Evolutionary conservation across 1,140 invertebrate genomes (phyloP), one percentile per base, ranked within the genome.

Genomic region (Dinoponera quadriceps): DNA sequence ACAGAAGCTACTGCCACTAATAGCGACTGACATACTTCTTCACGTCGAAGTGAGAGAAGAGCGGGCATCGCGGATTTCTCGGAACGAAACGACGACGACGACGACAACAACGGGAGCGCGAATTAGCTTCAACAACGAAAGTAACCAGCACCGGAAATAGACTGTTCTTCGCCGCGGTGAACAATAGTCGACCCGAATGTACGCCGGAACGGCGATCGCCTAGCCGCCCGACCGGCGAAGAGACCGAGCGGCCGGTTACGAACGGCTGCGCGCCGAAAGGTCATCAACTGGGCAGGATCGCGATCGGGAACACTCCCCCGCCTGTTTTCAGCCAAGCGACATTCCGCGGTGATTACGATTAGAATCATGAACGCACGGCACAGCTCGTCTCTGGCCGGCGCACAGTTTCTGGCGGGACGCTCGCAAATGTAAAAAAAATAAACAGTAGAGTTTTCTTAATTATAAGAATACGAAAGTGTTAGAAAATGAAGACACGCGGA

Each of bases 161-260:
- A 83, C 62, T 88, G 83, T 85, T 89, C 73, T 80, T 72, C 68
- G 65, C 51, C 69, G 48, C 83, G 83, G 71, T 78, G 69, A 91
- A 90, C 88, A 89, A 91, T 87, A 85, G 83, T 83, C 68, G 88
- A 91, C 83, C 89, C 82, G 73, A 89, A 90, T 90, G 85, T 88
- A 57, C 73, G 73, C 66, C 71, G 83, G 85, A 89, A 89, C 68
- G 89, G 66, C 68, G 68, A 83, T 48, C 69, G 48, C 65, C 54
- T 44, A 9, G 9, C 38, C 38, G 38, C 72, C 69, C 81, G 81
- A 83, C 72, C 81, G 81, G 38, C 77, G 65, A 83, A 74, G 72
- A 78, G 68, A 85, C 75, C 29, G 69, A 78, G 68, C 72, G 54
- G 59, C 65, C 66, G 81, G 63, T 84, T 86, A 84, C 51, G 55